Evolutionary conservation across 2,797 vertebrate genomes (phyloP), one percentile per base, ranked within the genome.

Genomic region (Nothura maculosa): DNA sequence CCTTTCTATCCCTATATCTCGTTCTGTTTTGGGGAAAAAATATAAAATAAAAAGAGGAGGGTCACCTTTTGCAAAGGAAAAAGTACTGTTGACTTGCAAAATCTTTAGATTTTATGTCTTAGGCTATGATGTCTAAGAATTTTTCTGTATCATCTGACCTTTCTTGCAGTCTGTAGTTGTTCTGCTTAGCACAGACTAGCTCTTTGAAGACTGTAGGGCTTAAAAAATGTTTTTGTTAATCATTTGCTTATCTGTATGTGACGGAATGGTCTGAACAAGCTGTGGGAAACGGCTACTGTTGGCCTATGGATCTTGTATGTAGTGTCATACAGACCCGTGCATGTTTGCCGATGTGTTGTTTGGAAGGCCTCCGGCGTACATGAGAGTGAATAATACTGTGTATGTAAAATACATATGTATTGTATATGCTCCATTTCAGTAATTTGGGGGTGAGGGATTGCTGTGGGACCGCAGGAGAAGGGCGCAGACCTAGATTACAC

Each of bases 301-400:
- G n/a, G 36, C 24, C 70, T 83, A 11, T 1, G 47, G 20, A 2
- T 32, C 60, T 6, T 40, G 18, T 34, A 4, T 60, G 40, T n/a
- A 30, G 6, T 45, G 87, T 64, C 7, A 1, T 22, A 20, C 1
- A 5, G 11, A 27, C 14, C 8, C 0, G 3, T 57, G 5, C 17
- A 3, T 3, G 1, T 38, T 22, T 22, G 8, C 18, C 42, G 15
- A 24, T 9, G 3, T 24, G 30, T 6, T 60, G 12, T 75, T 84
- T 48, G 7, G 18, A 6, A 6, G 28, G 16, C 30, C 85, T 50
- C 25, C 47, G 63, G 7, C 22, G 8, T 40, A 25, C 8, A 10
- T 70, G 13, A 48, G 83, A 63, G 32, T 52, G 34, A 3, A 1
- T 74, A n/a, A 50, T 18, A 10, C 10, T 38, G 25, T 14, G 5